Evolutionary conservation across 1,140 invertebrate species (phyloP), one percentile per base, ranked within the genome.

Genomic region (Penaeus japonicus): DNA sequence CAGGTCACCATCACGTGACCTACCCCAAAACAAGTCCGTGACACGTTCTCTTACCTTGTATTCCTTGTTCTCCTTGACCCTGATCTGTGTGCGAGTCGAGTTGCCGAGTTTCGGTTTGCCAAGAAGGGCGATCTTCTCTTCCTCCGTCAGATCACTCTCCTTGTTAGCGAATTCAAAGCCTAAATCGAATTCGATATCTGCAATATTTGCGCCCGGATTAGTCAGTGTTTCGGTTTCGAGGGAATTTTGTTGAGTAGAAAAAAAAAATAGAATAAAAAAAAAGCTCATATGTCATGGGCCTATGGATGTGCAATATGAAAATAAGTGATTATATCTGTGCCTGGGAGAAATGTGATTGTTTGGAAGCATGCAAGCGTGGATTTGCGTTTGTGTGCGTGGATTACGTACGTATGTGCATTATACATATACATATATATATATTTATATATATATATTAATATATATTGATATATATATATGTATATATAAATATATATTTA

Each of bases 11-110:
- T 24, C 32, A 27, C 65, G 18, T 70, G 65, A 32, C 32, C 15
- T 73, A n/a, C 65, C 0, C n/a, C 77, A 53, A 35, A 20, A 35
- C 47, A 17, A 47, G 39, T 73, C 30, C 27, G 0, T 47, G 20
- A 24, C 59, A 35, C n/a, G 35, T n/a, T 30, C 35, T 75, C 91
- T 91, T 91, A 98, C 97, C 95, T 99, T 99, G 93, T 99, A 99
- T 93, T 99, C 98, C 92, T 98, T 97, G 93, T 97, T 99, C 92
- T 99, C 98, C 92, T 97, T 98, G 91, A 99, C 97, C 91, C 96
- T 95, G 90, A 99, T 95, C 93, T 96, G 95, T 75, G 96, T 95
- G 90, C 96, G 95, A 88, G 94, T 95, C 91, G 96, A 94, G 87
- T 98, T 97, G 12, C 98, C 98, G 65, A 98, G 94, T 90, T 96